phyloP scores from a whole-genome alignment of 2,113 vertebrate genomes.

The Caranx ignobilis region DNA sequence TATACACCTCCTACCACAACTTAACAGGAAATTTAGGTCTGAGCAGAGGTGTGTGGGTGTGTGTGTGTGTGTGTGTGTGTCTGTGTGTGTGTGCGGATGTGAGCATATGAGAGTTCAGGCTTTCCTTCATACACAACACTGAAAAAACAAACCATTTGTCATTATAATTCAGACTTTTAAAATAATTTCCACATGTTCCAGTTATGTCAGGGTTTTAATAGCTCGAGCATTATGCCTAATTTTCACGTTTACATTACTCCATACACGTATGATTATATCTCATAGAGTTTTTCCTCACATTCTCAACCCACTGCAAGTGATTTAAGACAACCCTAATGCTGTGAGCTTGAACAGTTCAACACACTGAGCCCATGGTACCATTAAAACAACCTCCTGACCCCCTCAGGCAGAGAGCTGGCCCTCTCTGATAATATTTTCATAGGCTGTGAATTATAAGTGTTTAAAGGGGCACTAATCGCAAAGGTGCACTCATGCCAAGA shows the following conservation, averaged over 20 bases:
- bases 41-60: slow-evolving; percentile 65
- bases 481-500: slow-evolving; percentile 70
- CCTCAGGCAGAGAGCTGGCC: slow-evolving; percentile 74
- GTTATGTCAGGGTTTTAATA: slow-evolving; percentile 63
- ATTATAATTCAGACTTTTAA: slow-evolving; percentile 66
- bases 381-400: slow-evolving; percentile 79
- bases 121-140: slow-evolving; percentile 59
- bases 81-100: slow-evolving; percentile 33
- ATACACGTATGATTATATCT: slow-evolving; percentile 64
- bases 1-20: slow-evolving; percentile 72
- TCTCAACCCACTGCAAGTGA: slow-evolving; percentile 66
- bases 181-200: slow-evolving; percentile 81
- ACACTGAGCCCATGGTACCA: slow-evolving; percentile 72
- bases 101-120: slow-evolving; percentile 60
- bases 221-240: slow-evolving; percentile 65
- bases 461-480: slow-evolving; percentile 77
- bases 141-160: slow-evolving; percentile 81
- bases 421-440: slow-evolving; percentile 84
- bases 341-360: slow-evolving; percentile 66
- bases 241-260: slow-evolving; percentile 74
- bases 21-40: slow-evolving; percentile 78
- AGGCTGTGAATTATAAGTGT: slow-evolving; percentile 82
- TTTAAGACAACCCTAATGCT: slow-evolving; percentile 72
- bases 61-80: slow-evolving; percentile 50
- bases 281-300: slow-evolving; percentile 58